Evolutionary conservation across 2,888 invertebrate genomes (phyloP).

Genomic region (Nomada flava): DNA sequence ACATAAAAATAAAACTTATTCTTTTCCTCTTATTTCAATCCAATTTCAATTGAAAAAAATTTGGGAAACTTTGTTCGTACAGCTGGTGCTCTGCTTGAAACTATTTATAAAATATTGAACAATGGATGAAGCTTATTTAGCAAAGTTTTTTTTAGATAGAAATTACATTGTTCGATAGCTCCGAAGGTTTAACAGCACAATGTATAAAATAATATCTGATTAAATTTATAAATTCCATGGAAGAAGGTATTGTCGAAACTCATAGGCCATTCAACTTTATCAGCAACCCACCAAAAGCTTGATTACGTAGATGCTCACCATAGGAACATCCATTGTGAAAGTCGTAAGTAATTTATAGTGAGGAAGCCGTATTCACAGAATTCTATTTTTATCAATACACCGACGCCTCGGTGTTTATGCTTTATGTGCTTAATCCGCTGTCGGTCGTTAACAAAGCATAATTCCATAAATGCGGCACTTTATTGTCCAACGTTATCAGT

Average conservation of each 20-base stretch:
- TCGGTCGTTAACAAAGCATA: conserved; percentile 32
- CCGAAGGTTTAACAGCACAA: neutral
- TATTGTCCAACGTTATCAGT: conserved; percentile 63
- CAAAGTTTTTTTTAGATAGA: no score
- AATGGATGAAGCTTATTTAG: no score
- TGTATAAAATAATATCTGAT: neutral
- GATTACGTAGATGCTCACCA: neutral
- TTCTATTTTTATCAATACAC: conserved; percentile 20
- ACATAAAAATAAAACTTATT: no score
- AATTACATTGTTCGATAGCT: no score
- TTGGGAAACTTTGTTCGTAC: no score
- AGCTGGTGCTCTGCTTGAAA: no score
- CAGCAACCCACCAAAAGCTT: neutral
- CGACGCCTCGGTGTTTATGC: neutral
- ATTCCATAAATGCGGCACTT: conserved; percentile 48
- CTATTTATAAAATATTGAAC: no score
- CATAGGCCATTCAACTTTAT: neutral
- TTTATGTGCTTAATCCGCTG: conserved; percentile 19
- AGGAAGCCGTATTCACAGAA: neutral
- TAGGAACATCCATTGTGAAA: neutral
- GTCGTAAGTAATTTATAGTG: neutral
- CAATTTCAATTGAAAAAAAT: no score
- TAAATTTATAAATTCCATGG: no score
- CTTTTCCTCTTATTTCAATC: no score
- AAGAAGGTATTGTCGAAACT: neutral